Conservation (phyloP, 2,797 vertebrate species). For the Novumbra hubbsi region DNA sequence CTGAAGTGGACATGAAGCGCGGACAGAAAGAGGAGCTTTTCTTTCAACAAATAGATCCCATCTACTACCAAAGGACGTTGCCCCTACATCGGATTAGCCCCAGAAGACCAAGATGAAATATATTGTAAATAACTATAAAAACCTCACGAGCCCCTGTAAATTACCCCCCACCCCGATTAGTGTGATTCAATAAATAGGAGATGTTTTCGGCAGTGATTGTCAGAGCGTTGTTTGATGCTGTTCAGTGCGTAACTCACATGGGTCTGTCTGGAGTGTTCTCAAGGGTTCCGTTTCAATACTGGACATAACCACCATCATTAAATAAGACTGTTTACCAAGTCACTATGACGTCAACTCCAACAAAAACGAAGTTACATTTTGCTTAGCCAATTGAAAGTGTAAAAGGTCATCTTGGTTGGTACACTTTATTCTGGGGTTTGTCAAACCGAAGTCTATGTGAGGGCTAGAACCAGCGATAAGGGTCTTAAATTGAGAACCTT, state of each 20-base stretch:
- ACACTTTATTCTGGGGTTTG: no score
- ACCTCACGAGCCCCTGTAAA: constrained; percentile 47
- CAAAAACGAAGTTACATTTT: no score
- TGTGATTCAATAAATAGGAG: constrained; percentile 55
- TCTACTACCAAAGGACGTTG: constrained; percentile 55
- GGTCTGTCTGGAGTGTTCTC: constrained; percentile 25
- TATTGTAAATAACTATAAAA: constrained; percentile 38
- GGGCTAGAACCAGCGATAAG: no score
- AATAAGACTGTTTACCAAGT: constrained; percentile 55
- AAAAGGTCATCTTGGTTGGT: no score
- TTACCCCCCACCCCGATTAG: constrained; percentile 23
- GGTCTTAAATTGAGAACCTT: no score
- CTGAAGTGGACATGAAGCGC: constrained; percentile 61
- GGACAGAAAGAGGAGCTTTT: constrained; percentile 49
- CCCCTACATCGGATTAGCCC: constrained; percentile 42
- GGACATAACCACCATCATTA: constrained; percentile 51
- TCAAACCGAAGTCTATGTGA: no score
- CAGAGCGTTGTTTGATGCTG: constrained; percentile 33
- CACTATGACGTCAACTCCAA: constrained; percentile 19
- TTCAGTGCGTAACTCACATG: constrained; percentile 39
- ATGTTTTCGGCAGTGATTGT: constrained; percentile 42
- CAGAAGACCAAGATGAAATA: constrained; percentile 45
- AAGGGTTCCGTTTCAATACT: constrained; percentile 40
- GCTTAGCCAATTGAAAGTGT: no score
- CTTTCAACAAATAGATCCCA: constrained; percentile 55